Percentiles rank a stretch among this genome's conserved stretches.
Conservation (phyloP, 2,888 invertebrate genomes). For the Andrena bucephala region DNA sequence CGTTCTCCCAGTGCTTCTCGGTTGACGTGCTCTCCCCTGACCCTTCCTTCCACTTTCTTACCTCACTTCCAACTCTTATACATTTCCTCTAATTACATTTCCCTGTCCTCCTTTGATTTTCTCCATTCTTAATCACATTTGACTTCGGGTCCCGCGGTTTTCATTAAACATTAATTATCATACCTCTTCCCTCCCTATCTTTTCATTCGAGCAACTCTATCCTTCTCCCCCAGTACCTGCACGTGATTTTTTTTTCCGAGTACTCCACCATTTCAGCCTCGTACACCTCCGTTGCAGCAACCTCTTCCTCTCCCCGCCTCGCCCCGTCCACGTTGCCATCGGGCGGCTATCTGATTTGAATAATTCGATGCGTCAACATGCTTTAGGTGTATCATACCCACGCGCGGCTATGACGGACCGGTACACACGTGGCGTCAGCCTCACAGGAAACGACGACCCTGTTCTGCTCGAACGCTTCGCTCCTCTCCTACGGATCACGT, state of each 20-base stretch:
- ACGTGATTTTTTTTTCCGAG: slow-evolving; percentile 22
- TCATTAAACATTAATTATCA: background rate
- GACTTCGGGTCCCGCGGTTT: background rate
- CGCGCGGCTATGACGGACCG: slow-evolving; percentile 59
- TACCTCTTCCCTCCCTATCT: background rate
- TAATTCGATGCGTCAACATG: slow-evolving; percentile 76
- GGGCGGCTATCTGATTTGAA: slow-evolving; percentile 70
- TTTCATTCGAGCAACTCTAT: background rate
- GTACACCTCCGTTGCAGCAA: slow-evolving; percentile 18
- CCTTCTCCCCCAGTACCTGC: slow-evolving; percentile 16
- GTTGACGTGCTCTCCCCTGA: slow-evolving; percentile 33
- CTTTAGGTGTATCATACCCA: slow-evolving; percentile 70
- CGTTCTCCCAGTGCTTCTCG: slow-evolving; percentile 36
- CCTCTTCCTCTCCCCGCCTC: slow-evolving; percentile 5
- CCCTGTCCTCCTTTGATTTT: background rate
- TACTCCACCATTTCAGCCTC: slow-evolving; percentile 9
- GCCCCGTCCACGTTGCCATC: slow-evolving; percentile 44
- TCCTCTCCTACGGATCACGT: slow-evolving; percentile 59
- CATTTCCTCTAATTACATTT: background rate
- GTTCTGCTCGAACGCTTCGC: slow-evolving; percentile 51
- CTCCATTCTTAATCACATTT: background rate
- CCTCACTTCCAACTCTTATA: background rate
- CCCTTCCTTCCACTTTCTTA: background rate
- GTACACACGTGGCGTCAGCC: slow-evolving; percentile 53
- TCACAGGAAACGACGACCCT: slow-evolving; percentile 64